A percentile compares a stretch with the other conserved stretches of the same genome.
phyloP scores from a whole-genome alignment of 2,113 vertebrate species.

The Edolisoma coerulescens region DNA sequence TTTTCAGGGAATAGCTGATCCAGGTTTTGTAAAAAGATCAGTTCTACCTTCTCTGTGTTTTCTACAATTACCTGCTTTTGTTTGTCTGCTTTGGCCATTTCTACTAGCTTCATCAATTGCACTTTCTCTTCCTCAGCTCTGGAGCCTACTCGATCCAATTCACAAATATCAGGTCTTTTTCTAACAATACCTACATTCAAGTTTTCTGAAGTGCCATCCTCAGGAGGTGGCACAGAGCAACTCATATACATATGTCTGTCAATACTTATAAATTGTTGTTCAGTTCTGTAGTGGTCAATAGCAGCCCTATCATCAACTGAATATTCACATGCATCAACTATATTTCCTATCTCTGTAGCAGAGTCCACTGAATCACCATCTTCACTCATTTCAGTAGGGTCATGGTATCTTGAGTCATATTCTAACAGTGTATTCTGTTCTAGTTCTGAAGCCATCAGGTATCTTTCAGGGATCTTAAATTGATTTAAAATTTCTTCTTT shows the following conservation, averaged over 20 bases:
- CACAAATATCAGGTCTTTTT: not conserved
- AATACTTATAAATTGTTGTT: not conserved
- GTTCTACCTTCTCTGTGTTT: not conserved
- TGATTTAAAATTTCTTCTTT: not conserved
- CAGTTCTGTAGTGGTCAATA: not conserved
- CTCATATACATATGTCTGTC: not conserved
- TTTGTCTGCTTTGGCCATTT: not conserved
- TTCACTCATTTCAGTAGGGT: not conserved
- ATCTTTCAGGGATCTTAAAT: slow-evolving; percentile 26
- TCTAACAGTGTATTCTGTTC: not conserved
- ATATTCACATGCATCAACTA: not conserved
- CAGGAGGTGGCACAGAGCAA: not conserved
- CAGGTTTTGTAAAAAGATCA: not conserved
- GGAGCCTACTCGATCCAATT: not conserved
- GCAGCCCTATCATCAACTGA: not conserved
- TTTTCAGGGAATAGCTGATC: not conserved
- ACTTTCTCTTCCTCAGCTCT: not conserved
- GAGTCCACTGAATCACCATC: not conserved
- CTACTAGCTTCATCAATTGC: not conserved
- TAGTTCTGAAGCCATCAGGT: slow-evolving; percentile 4
- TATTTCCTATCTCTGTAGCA: not conserved
- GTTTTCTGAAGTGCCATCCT: not conserved
- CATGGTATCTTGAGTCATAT: not conserved
- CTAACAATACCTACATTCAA: not conserved
- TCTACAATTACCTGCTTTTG: not conserved